Evolutionary conservation across 2,888 invertebrate genomes (phyloP), one percentile per base, ranked within the genome.

Genomic region (Drosophila pegasa): DNA sequence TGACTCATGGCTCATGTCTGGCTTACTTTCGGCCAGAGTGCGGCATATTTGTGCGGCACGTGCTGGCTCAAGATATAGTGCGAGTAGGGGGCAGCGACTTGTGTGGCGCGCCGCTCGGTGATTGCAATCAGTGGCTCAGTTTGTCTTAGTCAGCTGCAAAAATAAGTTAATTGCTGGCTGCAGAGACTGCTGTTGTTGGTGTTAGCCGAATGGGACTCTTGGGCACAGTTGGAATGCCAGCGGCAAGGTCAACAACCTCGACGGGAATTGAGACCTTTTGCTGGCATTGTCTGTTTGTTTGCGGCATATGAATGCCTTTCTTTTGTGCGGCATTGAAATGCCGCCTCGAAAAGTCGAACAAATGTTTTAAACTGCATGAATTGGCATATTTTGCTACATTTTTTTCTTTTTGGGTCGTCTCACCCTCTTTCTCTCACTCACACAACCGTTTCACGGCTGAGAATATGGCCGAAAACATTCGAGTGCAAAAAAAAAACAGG

Each of bases 351-450:
- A 85, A 87, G 82, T 81, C 77, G 79, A 81, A 85, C 89, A 88
- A 88, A 88, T 87, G 79, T 87, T 87, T 85, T 85, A 85, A 85
- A 88, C 89, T 84, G 82, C 88, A 74, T 85, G 85, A 85, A 85
- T 88, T 87, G 87, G 85, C 85, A 77, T 67, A 38, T 54, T 63
- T 58, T 59, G 60, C 43, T 31, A 33, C 52, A 48, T 51, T 51
- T 58, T n/a, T n/a, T n/a, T n/a, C n/a, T n/a, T 79, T 64, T 45
- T 59, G 43, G 80, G 57, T 63, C 68, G 72, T 16, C 52, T 50
- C 35, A 18, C 33, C 38, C 33, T 35, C 45, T 38, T n/a, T 4
- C 41, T 38, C 16, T 3, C 37, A 7, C 27, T 20, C 25, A 33
- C 52, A 48, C 14, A 16, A 10, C 41, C 5, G 22, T 14, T 4